Conservation (phyloP, 2,888 invertebrate genomes). For the Drosophila mimica region DNA sequence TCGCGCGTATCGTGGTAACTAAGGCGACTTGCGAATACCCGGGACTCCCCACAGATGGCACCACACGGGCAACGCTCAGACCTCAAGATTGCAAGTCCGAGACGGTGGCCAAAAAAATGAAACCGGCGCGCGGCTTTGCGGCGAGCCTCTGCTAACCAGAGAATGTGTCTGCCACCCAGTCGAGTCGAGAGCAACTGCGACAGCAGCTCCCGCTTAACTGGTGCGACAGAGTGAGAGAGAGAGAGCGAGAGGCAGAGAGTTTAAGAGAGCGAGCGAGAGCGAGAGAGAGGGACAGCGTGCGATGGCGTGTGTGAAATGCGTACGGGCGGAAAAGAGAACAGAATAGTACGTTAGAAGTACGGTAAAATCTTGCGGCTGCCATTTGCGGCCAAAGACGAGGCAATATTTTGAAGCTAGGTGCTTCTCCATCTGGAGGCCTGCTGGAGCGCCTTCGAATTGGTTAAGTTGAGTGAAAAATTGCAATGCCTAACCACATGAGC, state of each 20-base stretch:
- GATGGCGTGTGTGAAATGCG: not conserved
- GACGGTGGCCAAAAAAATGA: conserved; percentile 59
- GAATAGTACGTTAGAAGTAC: conserved; percentile 25
- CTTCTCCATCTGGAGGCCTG: conserved; percentile 13
- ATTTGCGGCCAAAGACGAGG: conserved; percentile 82
- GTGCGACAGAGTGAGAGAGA: not conserved
- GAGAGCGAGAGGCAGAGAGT: conserved; percentile 13
- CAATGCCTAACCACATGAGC: conserved; percentile 61
- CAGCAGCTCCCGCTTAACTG: conserved; percentile 8
- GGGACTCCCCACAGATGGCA: conserved; percentile 24
- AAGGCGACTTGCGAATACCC: conserved; percentile 32
- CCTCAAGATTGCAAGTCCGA: conserved; percentile 58
- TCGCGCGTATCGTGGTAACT: conserved; percentile 48
- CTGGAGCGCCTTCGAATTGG: conserved; percentile 18
- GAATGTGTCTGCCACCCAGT: conserved; percentile 54
- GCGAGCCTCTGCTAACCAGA: conserved; percentile 72
- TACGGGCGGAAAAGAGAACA: conserved; percentile 22
- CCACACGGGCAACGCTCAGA: conserved; percentile 33
- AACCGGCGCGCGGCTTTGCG: conserved; percentile 75
- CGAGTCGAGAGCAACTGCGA: conserved; percentile 38
- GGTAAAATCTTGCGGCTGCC: conserved; percentile 80
- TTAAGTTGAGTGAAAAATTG: conserved; percentile 63
- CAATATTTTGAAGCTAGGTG: conserved; percentile 57
- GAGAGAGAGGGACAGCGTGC: conserved; percentile 4
- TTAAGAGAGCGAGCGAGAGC: conserved; percentile 11